Evolutionary conservation across 1,140 invertebrate species (phyloP), one percentile per base, ranked within the genome.

Genomic region (Dolichoris vasculosae): DNA sequence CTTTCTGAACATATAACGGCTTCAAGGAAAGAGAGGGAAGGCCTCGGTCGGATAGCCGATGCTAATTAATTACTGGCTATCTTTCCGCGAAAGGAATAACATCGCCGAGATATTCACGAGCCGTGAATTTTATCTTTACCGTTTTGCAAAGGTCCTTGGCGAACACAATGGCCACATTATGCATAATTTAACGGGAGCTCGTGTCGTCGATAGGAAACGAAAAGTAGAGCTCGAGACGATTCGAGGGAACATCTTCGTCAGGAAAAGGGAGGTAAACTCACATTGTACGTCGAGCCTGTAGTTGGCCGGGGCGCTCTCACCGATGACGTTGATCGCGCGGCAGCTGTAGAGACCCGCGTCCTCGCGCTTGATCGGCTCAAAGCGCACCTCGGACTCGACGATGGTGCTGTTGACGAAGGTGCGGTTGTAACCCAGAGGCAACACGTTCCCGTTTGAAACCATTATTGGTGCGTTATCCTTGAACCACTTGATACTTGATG

Each of bases 251-350:
- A 43, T 43, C 15, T 13, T 40, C 1, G 23, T 23, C 8, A 43
- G 69, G 69, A 43, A 23, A 15, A 51, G 9, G 11, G 35, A 51
- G 40, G 63, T 30, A 35, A 26, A 89, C 96, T 96, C 94, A 98
- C 97, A 98, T 95, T 98, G 97, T 43, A 98, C 96, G 93, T 98
- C 97, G 77, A 98, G 94, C 89, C 96, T 95, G 87, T 97, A 96
- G 89, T 95, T 96, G 73, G 97, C 95, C 30, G 96, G 95, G 89
- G 96, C 95, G 79, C 96, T 97, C 89, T 95, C 95, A 86, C 97
- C 97, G 71, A 97, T 94, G 71, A 94, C 94, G 91, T 98, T 98
- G 89, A 95, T 95, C 46, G 97, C 97, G 91, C 96, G 96, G 92
- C 97, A 98, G 78, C 96, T 96, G 91, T 98, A 98, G 7, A 96